These are phyloP conservation scores for Theonella swinhoei DNA, from an alignment of 37 sponge, comb jelly and placozoan species.

Conservation along the genomic window DNA sequence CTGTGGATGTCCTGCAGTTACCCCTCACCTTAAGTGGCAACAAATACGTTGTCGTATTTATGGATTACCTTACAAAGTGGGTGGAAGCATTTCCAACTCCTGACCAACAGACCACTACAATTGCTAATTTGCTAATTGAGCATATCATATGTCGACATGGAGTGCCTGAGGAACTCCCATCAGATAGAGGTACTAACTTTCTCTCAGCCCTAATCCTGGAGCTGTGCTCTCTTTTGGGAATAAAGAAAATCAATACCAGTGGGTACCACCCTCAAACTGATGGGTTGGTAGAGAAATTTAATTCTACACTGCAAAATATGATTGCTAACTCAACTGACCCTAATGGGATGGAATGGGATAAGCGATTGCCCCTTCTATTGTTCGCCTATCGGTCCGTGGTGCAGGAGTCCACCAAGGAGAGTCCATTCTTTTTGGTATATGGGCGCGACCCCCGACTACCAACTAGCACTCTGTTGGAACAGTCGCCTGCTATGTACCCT, in stretches of 20 bases:
- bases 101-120: slow-evolving; percentile 29
- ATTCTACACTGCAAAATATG: slow-evolving; percentile 29
- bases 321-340: too few species aligned
- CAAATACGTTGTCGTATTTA: slow-evolving; percentile 28
- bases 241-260: neutral
- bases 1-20: neutral
- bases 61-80: slow-evolving; percentile 63
- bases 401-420: slow-evolving; percentile 29
- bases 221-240: neutral
- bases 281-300: slow-evolving; percentile 34
- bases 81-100: slow-evolving; percentile 62
- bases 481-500: neutral
- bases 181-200: slow-evolving; percentile 52
- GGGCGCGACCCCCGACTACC: slow-evolving; percentile 39
- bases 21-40: neutral
- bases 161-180: slow-evolving; percentile 29
- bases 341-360: too few species aligned
- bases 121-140: slow-evolving; percentile 47
- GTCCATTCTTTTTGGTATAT: slow-evolving; percentile 49
- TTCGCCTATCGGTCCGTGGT: slow-evolving; percentile 38
- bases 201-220: neutral
- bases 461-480: slow-evolving; percentile 11
- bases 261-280: neutral
- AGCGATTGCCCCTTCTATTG: slow-evolving; percentile 23
- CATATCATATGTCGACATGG: slow-evolving; percentile 28